Evolutionary conservation across 2,113 vertebrate species (phyloP), one percentile per base, ranked within the genome.

Genomic region (Acanthochromis polyacanthus): DNA sequence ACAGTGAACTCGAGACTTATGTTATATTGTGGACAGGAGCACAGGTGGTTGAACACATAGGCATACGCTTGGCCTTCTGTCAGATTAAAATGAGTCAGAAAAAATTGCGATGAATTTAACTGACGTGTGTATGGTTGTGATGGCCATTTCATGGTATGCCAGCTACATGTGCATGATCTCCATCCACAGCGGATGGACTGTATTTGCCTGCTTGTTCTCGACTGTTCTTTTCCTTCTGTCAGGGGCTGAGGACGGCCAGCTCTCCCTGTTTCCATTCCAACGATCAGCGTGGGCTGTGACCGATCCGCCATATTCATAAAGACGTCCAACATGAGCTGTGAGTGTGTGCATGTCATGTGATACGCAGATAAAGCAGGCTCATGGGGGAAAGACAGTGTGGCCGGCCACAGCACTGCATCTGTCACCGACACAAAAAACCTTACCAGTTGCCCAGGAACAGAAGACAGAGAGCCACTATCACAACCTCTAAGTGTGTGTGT

Each of bases 401-500:
- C 72, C 63, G 56, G 84, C 79, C 71, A 63, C 71, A 62, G 61
- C 73, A 20, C 59, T 63, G 40, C 77, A 89, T 92, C 83, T 74
- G 85, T 93, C 84, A 88, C 71, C 56, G 61, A 57, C 81, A 84
- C 68, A 88, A 92, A 36, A 92, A 89, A 89, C 80, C 75, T 75
- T 82, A 88, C 57, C 66, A 68, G 71, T 71, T 22, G 50, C 65
- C 65, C 22, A 61, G 66, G 51, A 19, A 75, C 55, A 80, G 22
- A 86, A 65, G 72, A 89, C 68, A 83, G 72, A 84, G 71, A 75
- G 87, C 66, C 28, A 63, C 76, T 84, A 83, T 84, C 65, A 73
- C 67, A 68, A 50, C 45, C 63, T 22, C 15, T 68, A 72, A 58
- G 30, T 65, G 68, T 63, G 72, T 61, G 73, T 64, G 68, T 71